Percentiles rank a stretch among this genome's conserved stretches.
Evolutionary conservation across 2,113 vertebrate species (phyloP).

Genomic region (Gambusia affinis): DNA sequence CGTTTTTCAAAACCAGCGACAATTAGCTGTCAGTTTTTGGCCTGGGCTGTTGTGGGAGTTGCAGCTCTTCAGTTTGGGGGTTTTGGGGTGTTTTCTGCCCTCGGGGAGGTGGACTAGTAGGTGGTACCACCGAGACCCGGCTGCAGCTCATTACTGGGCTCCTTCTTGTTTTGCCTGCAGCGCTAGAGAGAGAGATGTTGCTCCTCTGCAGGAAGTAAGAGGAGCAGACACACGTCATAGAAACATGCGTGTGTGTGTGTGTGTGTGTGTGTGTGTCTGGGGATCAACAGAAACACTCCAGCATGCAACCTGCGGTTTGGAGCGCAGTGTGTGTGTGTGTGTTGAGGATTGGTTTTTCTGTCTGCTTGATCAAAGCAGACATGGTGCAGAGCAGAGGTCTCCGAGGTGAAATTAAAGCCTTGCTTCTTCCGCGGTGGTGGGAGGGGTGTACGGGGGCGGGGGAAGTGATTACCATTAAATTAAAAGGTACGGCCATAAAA

Average conservation of each 20-base stretch:
- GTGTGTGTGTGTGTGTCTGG: background rate
- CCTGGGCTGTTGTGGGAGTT: conserved; percentile 23
- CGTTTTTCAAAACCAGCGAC: too few species aligned
- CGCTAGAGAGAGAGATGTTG: conserved; percentile 21
- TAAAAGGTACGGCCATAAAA: conserved; percentile 75
- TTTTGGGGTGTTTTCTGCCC: conserved; percentile 23
- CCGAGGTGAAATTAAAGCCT: conserved; percentile 73
- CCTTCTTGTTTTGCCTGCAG: conserved; percentile 48
- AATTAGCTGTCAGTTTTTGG: background rate
- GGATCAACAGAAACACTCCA: background rate
- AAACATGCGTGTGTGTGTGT: background rate
- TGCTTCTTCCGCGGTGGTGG: conserved; percentile 42
- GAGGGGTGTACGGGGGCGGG: conserved; percentile 5
- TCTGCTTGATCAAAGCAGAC: conserved; percentile 69
- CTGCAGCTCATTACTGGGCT: conserved; percentile 61
- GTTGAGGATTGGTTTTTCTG: conserved; percentile 9
- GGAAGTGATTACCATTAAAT: conserved; percentile 73
- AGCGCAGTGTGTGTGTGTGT: conserved; percentile 4
- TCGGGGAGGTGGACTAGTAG: conserved; percentile 22
- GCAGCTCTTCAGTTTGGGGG: conserved; percentile 2
- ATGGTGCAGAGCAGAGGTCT: conserved; percentile 59
- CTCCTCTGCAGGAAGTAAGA: conserved; percentile 4
- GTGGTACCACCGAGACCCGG: conserved; percentile 27
- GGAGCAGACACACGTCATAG: conserved; percentile 4
- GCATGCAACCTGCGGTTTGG: background rate